Percentiles rank a stretch among this genome's conserved stretches.
Evolutionary conservation across 2,797 vertebrate species (phyloP).

Genomic region (Euthynnus affinis): DNA sequence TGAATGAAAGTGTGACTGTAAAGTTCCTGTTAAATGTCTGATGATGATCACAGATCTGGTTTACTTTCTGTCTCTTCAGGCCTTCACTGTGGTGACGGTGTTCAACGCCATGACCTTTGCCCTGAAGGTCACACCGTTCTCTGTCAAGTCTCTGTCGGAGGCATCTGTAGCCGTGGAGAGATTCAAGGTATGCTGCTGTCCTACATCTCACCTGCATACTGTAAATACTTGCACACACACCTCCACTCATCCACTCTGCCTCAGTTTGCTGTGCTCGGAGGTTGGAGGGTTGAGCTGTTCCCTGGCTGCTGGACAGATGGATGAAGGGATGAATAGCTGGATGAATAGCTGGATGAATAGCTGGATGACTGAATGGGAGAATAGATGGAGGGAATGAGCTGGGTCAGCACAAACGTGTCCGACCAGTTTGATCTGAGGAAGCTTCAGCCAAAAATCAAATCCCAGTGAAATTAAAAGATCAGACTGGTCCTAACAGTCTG

Average conservation of each 20-base stretch:
- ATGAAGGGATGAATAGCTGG: neutral
- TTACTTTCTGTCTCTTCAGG: conserved; percentile 77
- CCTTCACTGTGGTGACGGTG: conserved; percentile 95
- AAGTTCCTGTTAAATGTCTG: neutral
- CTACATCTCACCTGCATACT: neutral
- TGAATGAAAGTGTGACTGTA: too few relatives aligned
- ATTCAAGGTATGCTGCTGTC: conserved; percentile 87
- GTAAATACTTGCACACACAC: neutral
- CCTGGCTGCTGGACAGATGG: neutral
- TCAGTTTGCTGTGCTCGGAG: neutral
- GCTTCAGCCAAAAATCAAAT: neutral
- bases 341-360: neutral
- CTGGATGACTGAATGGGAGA: neutral
- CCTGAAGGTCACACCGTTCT: conserved; percentile 95
- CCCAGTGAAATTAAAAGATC: neutral
- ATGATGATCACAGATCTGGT: neutral
- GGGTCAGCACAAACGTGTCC: neutral
- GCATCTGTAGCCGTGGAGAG: conserved; percentile 92
- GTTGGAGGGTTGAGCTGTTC: neutral
- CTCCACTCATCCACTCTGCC: too few relatives aligned
- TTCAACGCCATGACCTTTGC: conserved; percentile 98
- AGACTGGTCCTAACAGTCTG: too few relatives aligned
- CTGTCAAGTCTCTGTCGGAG: conserved; percentile 94
- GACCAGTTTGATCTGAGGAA: neutral
- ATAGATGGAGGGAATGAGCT: neutral